Base-by-base conservation (phyloP, 2,888 invertebrate genomes). In the Tetropium fuscum region DNA sequence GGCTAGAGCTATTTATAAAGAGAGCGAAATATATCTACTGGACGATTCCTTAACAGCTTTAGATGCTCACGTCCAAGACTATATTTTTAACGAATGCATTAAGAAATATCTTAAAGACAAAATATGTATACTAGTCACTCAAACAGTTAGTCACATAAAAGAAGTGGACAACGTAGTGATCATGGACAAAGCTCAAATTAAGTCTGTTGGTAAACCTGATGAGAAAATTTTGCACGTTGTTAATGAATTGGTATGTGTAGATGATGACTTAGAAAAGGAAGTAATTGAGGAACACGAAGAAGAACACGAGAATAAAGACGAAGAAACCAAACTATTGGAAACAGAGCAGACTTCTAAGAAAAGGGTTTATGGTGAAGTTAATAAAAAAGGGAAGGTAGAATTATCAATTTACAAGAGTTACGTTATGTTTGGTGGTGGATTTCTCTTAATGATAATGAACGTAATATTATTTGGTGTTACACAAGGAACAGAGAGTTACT, bases 21-120 rank as follows among this genome's bases (percentile, higher is more conserved):
- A 93, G 53, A 88, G 92, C 0, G 92, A 94, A 61, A 89, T 95
- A 61, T 95, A 94, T 76, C 81, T 95, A 3, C 81, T 96, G 43
- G 95, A 95, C 78, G 95, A 95, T 81, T 95, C 95, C 0, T 83
- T 95, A 13, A 90, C 93, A 64, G 94, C 95, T 0, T 93, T 95
- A n/a, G 95, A 95, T 81, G 87, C 93, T 0, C 90, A 92, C 20
- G 95, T 95, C 2, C 92, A 93, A 1, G 87, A 91, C 0, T 91
- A 92, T 80, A 85, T 95, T 69, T 95, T 94, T 81, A 91, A 94
- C 74, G 87, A 90, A 76, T 93, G 91, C 73, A 85, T 92, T 44
- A 84, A 74, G 36, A 65, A 84, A 8, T 87, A 87, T 71, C 81
- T 93, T 65, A 83, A 85, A 4, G 84, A 87, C 62, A 87, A 90